Evolutionary conservation across 2,113 vertebrate species (phyloP).

Genomic region (Scomber colias): DNA sequence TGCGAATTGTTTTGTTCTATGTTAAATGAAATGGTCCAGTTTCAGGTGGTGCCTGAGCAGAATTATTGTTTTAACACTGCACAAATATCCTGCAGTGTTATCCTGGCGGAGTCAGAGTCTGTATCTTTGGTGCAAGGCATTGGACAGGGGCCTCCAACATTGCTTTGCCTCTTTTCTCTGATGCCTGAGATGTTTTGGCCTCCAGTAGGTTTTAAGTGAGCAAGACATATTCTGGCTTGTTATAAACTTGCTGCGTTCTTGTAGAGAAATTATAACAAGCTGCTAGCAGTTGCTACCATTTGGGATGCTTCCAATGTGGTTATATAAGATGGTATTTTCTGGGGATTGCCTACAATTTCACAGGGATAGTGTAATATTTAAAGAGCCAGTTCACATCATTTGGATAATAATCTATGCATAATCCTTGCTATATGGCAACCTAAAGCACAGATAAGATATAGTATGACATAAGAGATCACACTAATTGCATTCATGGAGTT

Average conservation of each 20-base stretch:
- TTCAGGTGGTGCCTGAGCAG: slow-evolving; percentile 34
- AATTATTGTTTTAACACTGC: slow-evolving; percentile 35
- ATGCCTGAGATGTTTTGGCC: slow-evolving; percentile 36
- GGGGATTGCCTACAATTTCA: slow-evolving; percentile 49
- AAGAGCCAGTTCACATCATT: slow-evolving; percentile 25
- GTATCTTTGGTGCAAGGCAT: not conserved
- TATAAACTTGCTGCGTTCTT: slow-evolving; percentile 57
- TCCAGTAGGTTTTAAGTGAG: slow-evolving; percentile 53
- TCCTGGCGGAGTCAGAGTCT: not conserved
- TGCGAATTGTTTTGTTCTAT: slow-evolving; percentile 21
- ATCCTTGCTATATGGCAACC: not conserved
- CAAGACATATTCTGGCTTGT: slow-evolving; percentile 57
- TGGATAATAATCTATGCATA: slow-evolving; percentile 17
- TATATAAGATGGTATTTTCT: slow-evolving; percentile 61
- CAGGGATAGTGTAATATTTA: slow-evolving; percentile 44
- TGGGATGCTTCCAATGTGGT: slow-evolving; percentile 55
- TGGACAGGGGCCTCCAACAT: slow-evolving; percentile 7
- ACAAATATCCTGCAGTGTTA: slow-evolving; percentile 31
- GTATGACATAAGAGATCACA: slow-evolving; percentile 1
- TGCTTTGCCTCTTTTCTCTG: slow-evolving; percentile 14
- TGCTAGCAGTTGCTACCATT: slow-evolving; percentile 56
- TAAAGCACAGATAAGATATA: not conserved
- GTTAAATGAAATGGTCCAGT: slow-evolving; percentile 43
- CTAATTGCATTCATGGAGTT: slow-evolving; percentile 7
- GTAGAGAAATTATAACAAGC: slow-evolving; percentile 63